Evolutionary conservation across 2,797 vertebrate species (phyloP).

Genomic region (Kryptopterus vitreolus): DNA sequence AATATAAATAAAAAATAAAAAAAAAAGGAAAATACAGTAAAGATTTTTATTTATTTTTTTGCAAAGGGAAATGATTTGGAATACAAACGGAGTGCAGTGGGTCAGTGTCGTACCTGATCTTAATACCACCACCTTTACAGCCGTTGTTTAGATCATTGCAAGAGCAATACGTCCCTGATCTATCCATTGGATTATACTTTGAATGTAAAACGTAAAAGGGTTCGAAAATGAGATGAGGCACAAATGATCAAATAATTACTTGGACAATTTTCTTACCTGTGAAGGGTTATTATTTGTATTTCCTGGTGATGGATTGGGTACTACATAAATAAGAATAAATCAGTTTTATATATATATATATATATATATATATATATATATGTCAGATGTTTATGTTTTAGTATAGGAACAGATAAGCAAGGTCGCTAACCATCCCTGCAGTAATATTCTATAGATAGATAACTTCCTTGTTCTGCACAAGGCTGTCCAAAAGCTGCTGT

Average conservation of each 20-base stretch:
- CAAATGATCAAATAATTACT: background rate
- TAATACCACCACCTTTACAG: fast-evolving
- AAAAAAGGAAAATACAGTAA: background rate
- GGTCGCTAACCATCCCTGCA: conserved; percentile 84
- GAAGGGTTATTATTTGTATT: background rate
- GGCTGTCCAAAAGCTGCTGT: conserved; percentile 78
- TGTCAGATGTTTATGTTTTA: too few relatives aligned
- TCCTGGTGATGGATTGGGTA: background rate
- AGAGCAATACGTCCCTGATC: background rate
- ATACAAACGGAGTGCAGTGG: background rate
- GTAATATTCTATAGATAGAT: conserved; percentile 84
- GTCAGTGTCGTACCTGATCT: background rate
- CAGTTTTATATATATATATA: too few relatives aligned
- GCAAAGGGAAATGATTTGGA: background rate
- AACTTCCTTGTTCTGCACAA: conserved; percentile 81
- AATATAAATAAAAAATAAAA: too few relatives aligned
- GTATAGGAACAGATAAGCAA: background rate
- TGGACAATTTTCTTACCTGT: background rate
- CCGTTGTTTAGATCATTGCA: background rate
- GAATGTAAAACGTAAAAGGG: background rate
- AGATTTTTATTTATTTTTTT: background rate
- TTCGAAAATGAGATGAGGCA: background rate
- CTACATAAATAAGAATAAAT: background rate
- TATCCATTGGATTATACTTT: background rate
- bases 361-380: too few relatives aligned